phyloP scores from a whole-genome alignment of 1,140 invertebrate genomes.

The Theocolax elegans region DNA sequence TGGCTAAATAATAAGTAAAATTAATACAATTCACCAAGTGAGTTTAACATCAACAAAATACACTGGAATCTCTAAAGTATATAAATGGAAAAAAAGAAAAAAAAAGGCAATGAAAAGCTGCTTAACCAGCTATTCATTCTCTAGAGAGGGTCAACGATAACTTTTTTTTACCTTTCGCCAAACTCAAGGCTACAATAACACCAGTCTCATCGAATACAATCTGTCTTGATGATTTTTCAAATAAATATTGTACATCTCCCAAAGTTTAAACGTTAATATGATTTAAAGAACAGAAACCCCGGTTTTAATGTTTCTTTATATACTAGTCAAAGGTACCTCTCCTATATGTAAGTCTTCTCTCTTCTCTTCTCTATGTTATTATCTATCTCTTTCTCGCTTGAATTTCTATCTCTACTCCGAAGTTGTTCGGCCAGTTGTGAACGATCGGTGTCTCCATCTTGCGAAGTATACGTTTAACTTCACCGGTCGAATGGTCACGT shows the following conservation, averaged over 20 bases:
- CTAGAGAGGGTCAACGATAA: conserved; percentile 11
- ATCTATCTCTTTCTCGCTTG: conserved; percentile 9
- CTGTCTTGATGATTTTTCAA: neutral
- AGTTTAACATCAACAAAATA: too few relatives aligned
- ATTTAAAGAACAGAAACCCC: neutral
- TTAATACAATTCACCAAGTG: too few relatives aligned
- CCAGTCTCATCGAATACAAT: conserved; percentile 6
- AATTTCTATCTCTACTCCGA: conserved; percentile 11
- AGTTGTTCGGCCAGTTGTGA: conserved; percentile 25
- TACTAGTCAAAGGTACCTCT: too few relatives aligned
- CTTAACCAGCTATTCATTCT: neutral
- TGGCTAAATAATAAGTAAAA: too few relatives aligned
- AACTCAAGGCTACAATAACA: conserved; percentile 19
- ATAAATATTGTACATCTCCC: conserved; percentile 3
- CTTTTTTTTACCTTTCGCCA: conserved; percentile 33
- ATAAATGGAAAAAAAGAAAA: neutral
- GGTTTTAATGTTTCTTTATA: conserved; percentile 10
- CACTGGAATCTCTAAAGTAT: too few relatives aligned
- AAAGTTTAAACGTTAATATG: neutral
- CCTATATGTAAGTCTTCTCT: neutral
- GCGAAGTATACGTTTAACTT: conserved; percentile 18
- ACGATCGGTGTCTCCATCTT: conserved; percentile 39
- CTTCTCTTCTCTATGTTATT: neutral
- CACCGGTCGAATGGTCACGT: conserved; percentile 11
- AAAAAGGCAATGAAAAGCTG: neutral